Evolutionary conservation across 53 echinoderm and acorn worm species (phyloP).

Genomic region (Holothuria leucospilota): DNA sequence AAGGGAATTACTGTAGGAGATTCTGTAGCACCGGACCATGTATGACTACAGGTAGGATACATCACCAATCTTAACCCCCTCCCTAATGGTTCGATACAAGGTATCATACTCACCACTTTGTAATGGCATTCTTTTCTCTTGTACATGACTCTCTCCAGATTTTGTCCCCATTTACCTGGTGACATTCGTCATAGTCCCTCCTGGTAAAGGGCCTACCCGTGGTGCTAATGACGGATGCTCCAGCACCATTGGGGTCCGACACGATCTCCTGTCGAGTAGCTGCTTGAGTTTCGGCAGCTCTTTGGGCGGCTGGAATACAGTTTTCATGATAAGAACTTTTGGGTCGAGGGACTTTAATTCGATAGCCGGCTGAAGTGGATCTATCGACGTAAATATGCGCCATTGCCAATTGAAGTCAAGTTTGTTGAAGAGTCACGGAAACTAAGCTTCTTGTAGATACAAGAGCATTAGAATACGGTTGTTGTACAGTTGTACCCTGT

Average conservation of each 20-base stretch:
- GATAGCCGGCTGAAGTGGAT: slow-evolving; percentile 93
- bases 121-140: slow-evolving; percentile 71
- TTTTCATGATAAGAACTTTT: slow-evolving; percentile 95
- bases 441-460: too few species aligned
- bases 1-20: too few species aligned
- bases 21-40: too few species aligned
- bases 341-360: slow-evolving; percentile 72
- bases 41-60: too few species aligned
- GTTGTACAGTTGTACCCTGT: too few species aligned
- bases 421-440: not conserved
- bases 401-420: not conserved
- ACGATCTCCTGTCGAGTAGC: slow-evolving; percentile 29
- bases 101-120: slow-evolving; percentile 76
- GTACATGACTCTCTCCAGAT: slow-evolving; percentile 92
- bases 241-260: not conserved
- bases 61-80: too few species aligned
- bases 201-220: slow-evolving; percentile 64
- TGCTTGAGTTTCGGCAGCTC: slow-evolving; percentile 40
- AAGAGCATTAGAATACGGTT: too few species aligned
- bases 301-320: slow-evolving; percentile 78
- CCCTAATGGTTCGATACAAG: too few species aligned
- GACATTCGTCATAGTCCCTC: slow-evolving; percentile 78
- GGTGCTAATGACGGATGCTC: slow-evolving; percentile 5
- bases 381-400: slow-evolving; percentile 69
- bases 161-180: slow-evolving; percentile 80